Conservation (phyloP, 2,113 vertebrate genomes). For the Saccopteryx bilineata region DNA sequence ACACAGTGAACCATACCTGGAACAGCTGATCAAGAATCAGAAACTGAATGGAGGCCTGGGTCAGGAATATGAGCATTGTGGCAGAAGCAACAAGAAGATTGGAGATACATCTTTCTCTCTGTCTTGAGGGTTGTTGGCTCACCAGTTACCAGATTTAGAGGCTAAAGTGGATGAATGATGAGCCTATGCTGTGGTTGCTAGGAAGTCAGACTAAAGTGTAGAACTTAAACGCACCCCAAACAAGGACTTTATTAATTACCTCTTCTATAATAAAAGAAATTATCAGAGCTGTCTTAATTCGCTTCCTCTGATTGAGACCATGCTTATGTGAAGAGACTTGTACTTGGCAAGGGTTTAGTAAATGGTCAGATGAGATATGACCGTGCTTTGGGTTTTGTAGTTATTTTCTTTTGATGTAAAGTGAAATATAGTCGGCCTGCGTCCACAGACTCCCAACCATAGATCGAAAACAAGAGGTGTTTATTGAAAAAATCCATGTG, state of each 20-base stretch:
- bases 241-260: neutral
- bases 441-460: neutral
- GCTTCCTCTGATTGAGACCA: neutral
- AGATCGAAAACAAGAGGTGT: neutral
- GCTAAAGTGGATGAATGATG: neutral
- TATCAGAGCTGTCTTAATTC: neutral
- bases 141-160: neutral
- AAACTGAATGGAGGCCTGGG: neutral
- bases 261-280: neutral
- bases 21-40: neutral
- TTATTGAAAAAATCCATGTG: neutral
- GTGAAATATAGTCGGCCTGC: neutral
- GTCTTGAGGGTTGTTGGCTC: neutral
- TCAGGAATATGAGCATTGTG: neutral
- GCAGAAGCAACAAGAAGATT: conserved; percentile 40
- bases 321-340: neutral
- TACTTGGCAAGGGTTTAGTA: neutral
- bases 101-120: neutral
- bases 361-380: conserved; percentile 38
- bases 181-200: neutral
- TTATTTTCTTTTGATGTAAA: conserved; percentile 23
- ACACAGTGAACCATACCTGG: neutral
- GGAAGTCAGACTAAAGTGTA: neutral
- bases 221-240: conserved; percentile 3
- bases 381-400: neutral